These are phyloP conservation scores for Fissipunctia ypsillon DNA, from an alignment of 2,888 invertebrate species.

Conservation along the genomic window DNA sequence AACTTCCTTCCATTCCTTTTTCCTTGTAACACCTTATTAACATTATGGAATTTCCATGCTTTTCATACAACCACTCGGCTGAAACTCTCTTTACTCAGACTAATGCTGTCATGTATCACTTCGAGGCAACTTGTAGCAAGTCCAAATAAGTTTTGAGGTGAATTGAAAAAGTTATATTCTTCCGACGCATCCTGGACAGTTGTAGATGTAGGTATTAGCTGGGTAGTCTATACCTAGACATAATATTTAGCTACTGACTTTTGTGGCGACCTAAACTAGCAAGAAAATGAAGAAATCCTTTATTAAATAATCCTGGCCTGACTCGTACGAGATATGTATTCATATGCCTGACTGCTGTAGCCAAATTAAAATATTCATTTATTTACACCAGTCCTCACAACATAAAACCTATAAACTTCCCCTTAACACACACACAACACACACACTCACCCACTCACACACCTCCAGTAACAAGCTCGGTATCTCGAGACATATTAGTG, in stretches of 20 bases:
- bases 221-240: background rate
- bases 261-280: background rate
- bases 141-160: background rate
- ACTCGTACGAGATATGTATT: background rate
- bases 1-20: background rate
- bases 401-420: background rate
- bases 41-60: background rate
- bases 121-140: background rate
- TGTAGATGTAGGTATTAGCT: background rate
- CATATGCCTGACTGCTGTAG: background rate
- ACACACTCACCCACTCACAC: slow-evolving; percentile 33
- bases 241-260: background rate
- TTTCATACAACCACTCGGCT: background rate
- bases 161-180: background rate
- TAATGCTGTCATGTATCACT: background rate
- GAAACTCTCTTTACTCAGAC: background rate
- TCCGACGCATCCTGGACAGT: background rate
- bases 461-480: slow-evolving; percentile 18
- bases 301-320: background rate
- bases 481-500: slow-evolving; percentile 52
- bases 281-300: background rate
- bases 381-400: background rate
- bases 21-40: background rate
- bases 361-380: background rate
- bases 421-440: slow-evolving; percentile 65